These are phyloP conservation scores for Neoaliturus tenellus DNA, from an alignment of 2,888 invertebrate genomes.

Conservation along the genomic window DNA sequence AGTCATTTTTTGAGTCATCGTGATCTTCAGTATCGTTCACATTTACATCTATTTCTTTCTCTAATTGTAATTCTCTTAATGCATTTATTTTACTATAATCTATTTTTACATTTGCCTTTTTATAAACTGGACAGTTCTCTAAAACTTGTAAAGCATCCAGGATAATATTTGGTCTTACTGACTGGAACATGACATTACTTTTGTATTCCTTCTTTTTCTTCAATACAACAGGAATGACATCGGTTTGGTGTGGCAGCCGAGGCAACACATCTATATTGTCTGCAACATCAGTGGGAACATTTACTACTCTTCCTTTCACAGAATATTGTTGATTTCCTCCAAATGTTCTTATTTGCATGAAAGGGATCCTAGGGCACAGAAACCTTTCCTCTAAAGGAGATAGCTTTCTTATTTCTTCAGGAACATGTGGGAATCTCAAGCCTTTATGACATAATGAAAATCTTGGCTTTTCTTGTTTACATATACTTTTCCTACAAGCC, in stretches of 20 bases:
- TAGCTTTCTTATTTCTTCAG: slow-evolving; percentile 22
- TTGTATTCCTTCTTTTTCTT: slow-evolving; percentile 15
- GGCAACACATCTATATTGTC: slow-evolving; percentile 35
- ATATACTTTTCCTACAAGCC: slow-evolving; percentile 17
- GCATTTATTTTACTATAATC: neutral
- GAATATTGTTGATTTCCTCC: slow-evolving; percentile 9
- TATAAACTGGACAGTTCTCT: neutral
- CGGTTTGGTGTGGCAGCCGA: slow-evolving; percentile 15
- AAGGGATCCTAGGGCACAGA: slow-evolving; percentile 48
- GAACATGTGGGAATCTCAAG: slow-evolving; percentile 36
- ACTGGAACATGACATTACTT: slow-evolving; percentile 5
- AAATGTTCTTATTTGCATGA: slow-evolving; percentile 51
- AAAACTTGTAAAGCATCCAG: slow-evolving; percentile 32
- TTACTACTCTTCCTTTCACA: slow-evolving; percentile 49
- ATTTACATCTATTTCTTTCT: neutral
- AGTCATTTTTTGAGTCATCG: neutral
- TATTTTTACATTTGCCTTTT: neutral
- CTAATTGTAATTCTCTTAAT: neutral
- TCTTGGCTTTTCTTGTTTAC: neutral
- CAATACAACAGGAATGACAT: slow-evolving; percentile 28
- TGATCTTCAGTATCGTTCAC: neutral
- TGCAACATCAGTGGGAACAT: slow-evolving; percentile 44
- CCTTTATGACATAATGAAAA: slow-evolving; percentile 1
- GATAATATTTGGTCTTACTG: slow-evolving; percentile 44
- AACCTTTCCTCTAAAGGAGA: slow-evolving; percentile 53